Evolutionary conservation across 2,113 vertebrate genomes (phyloP), one percentile per base, ranked within the genome.

Genomic region (Ceyx margarethae): DNA sequence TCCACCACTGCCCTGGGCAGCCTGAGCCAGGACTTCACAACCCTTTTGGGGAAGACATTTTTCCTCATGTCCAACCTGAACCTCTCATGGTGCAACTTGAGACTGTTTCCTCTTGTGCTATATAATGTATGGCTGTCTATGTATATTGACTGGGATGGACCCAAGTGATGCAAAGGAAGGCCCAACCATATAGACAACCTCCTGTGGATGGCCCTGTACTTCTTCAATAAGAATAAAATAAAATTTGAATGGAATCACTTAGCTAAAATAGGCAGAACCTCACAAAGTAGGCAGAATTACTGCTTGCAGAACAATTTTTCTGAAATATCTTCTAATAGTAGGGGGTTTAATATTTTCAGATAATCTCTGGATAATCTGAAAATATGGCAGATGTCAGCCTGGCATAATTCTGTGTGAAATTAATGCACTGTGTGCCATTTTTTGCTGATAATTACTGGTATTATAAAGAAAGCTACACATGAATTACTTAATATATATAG

Each of bases 141-240:
- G 26, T 43, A 11, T 23, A 29, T 37, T 3, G 3, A 22, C n/a
- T 33, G 65, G 35, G 26, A 16, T 45, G 28, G 25, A 50, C 65
- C 26, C 10, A 12, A 12, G 35, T 18, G 29, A 42, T 28, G 43
- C 28, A 37, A 29, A 62, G 46, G 35, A 45, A 57, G 35, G 54
- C 9, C 5, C 0, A 1, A 78, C 18, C 1, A 2, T n/a, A n/a
- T 10, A 40, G 48, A 1, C 11, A 40, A 43, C 22, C 21, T 84
- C 31, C 14, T 31, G 12, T 18, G 13, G 28, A 37, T 15, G 40
- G 60, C 18, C 31, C 31, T 26, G 9, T 42, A 33, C 21, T 45
- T 37, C 40, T 68, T 6, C 60, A 31, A 1, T 31, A 50, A 50
- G n/a, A 65, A 48, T 33, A 73, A 9, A 18, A 16, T 66, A 33